Percentiles rank a stretch among this genome's conserved stretches.
These are phyloP conservation scores for Hylaeus volcanicus DNA, from an alignment of 1,140 invertebrate genomes.

Conservation along the genomic window DNA sequence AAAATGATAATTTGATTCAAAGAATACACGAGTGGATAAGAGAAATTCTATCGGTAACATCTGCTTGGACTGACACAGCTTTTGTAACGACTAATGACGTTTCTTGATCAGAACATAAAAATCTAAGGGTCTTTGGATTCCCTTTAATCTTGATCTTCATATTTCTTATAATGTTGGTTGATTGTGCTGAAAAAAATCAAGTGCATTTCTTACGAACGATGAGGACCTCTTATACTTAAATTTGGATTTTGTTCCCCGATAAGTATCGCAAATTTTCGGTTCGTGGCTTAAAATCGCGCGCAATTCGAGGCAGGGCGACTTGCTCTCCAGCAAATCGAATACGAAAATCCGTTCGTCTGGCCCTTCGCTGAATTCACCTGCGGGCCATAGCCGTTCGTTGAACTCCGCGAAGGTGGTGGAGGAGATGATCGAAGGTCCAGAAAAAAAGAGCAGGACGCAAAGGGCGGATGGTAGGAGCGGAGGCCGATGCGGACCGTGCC, in stretches of 20 bases:
- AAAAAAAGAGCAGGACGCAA: conserved; percentile 55
- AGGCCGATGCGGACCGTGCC: conserved; percentile 57
- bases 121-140: too few species aligned
- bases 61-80: background rate
- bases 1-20: background rate
- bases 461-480: conserved; percentile 54
- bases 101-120: too few species aligned
- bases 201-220: too few species aligned
- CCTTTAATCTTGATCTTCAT: too few species aligned
- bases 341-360: conserved; percentile 12
- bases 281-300: too few species aligned
- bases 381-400: conserved; percentile 67
- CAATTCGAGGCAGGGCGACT: background rate
- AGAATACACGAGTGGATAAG: background rate
- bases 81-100: too few species aligned
- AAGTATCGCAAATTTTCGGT: too few species aligned
- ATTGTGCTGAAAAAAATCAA: too few species aligned
- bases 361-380: conserved; percentile 56
- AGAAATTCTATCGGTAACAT: background rate
- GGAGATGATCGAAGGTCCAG: conserved; percentile 69
- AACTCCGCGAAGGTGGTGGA: conserved; percentile 60
- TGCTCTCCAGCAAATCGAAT: background rate
- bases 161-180: too few species aligned
- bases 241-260: too few species aligned
- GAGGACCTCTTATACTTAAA: too few species aligned